Evolutionary conservation across 2,797 vertebrate species (phyloP).

Genomic region (Propithecus deckenii): DNA sequence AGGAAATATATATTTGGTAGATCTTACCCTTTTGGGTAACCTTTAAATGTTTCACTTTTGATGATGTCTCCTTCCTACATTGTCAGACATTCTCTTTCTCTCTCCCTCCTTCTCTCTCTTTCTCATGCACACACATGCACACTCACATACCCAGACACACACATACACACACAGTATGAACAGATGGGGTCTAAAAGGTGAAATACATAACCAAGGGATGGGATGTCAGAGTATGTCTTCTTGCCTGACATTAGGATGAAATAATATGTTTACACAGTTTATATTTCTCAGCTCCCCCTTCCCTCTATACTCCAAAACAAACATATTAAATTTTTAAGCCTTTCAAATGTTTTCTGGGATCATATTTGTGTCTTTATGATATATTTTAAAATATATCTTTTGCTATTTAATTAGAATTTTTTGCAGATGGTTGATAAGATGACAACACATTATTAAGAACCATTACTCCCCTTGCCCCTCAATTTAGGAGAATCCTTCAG

Average conservation of each 20-base stretch:
- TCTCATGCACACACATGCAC: not conserved
- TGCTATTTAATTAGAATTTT: slow-evolving; percentile 58
- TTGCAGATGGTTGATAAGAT: slow-evolving; percentile 66
- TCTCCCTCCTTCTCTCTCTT: not conserved
- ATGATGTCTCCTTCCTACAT: not conserved
- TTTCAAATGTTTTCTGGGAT: slow-evolving; percentile 43
- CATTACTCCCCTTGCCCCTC: slow-evolving; percentile 36
- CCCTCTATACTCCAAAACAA: not conserved
- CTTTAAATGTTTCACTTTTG: slow-evolving; percentile 6
- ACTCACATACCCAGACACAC: not conserved
- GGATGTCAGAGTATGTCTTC: not conserved
- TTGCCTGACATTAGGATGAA: not conserved
- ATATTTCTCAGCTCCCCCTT: not conserved
- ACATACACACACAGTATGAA: not conserved
- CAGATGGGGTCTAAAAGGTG: not conserved
- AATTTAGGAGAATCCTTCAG: slow-evolving; percentile 66
- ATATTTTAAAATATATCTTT: slow-evolving; percentile 63
- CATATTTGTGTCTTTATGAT: slow-evolving; percentile 56
- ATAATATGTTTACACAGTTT: not conserved
- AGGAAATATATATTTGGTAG: not conserved
- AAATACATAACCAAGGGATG: not conserved
- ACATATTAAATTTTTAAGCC: slow-evolving; percentile 38
- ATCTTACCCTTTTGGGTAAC: not conserved
- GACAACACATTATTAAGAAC: slow-evolving; percentile 60
- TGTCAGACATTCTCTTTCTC: not conserved